Conservation (phyloP, 2,888 invertebrate genomes). For the Drosophila formosana region DNA sequence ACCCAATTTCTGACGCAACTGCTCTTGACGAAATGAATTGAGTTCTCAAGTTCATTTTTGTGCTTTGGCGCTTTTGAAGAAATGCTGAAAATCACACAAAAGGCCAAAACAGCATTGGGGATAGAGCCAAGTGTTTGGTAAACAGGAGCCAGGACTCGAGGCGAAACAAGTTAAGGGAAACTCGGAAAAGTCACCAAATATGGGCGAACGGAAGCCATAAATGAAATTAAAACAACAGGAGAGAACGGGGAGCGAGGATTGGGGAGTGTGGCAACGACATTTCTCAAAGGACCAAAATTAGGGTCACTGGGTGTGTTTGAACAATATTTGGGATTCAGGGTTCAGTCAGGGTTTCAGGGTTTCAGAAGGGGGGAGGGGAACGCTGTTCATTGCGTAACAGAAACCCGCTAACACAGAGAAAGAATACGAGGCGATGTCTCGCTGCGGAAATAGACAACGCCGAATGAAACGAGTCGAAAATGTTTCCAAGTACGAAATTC, state of each 20-base stretch:
- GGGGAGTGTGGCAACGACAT: slow-evolving; percentile 60
- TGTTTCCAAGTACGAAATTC: slow-evolving; percentile 69
- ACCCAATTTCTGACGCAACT: slow-evolving; percentile 25
- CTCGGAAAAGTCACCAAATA: slow-evolving; percentile 61
- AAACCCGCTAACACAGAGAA: slow-evolving; percentile 62
- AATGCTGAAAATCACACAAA: slow-evolving; percentile 65
- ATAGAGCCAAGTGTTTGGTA: slow-evolving; percentile 6
- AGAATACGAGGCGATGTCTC: slow-evolving; percentile 26
- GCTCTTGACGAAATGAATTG: slow-evolving; percentile 59
- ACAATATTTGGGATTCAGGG: slow-evolving; percentile 48
- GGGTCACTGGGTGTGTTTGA: slow-evolving; percentile 84
- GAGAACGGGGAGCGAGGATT: slow-evolving; percentile 27
- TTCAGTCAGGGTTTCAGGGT: slow-evolving; percentile 26
- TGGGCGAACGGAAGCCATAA: slow-evolving; percentile 79
- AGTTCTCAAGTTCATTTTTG: slow-evolving; percentile 59
- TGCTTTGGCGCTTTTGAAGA: slow-evolving; percentile 42
- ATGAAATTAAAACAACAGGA: slow-evolving; percentile 74
- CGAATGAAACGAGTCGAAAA: slow-evolving; percentile 49
- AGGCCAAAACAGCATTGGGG: slow-evolving; percentile 28
- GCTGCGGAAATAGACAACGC: slow-evolving; percentile 45
- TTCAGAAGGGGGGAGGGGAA: slow-evolving; percentile 1
- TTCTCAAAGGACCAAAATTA: slow-evolving; percentile 82
- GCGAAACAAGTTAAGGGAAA: slow-evolving; percentile 49
- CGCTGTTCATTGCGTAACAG: slow-evolving; percentile 68
- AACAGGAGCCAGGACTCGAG: slow-evolving; percentile 21